These are phyloP conservation scores for Anoura caudifer DNA, from an alignment of 2,113 vertebrate genomes.

Conservation along the genomic window DNA sequence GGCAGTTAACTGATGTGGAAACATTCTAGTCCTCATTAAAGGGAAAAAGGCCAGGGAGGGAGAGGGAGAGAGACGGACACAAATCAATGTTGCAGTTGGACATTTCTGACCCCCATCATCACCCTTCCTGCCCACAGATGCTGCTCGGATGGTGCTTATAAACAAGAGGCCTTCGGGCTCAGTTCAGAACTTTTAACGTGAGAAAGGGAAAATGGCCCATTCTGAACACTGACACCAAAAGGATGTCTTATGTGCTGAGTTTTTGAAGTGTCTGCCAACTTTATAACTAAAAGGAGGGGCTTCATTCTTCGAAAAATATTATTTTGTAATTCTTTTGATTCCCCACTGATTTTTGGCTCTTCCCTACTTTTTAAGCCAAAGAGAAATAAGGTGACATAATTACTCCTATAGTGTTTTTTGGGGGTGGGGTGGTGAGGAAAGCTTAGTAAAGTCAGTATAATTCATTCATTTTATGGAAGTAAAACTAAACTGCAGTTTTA, in stretches of 20 bases:
- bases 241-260: not conserved
- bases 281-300: not conserved
- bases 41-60: conserved; percentile 52
- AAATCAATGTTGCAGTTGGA: conserved; percentile 36
- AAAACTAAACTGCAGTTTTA: not conserved
- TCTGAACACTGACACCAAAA: not conserved
- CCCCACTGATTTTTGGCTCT: not conserved
- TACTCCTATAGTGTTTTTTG: not conserved
- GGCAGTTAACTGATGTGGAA: conserved; percentile 81
- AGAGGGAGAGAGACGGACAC: conserved; percentile 4
- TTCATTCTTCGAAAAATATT: not conserved
- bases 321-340: not conserved
- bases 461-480: not conserved
- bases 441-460: conserved; percentile 18
- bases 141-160: not conserved
- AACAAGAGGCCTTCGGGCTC: not conserved
- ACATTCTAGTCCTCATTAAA: conserved; percentile 75
- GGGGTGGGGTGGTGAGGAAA: not conserved
- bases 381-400: not conserved
- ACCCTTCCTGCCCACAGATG: not conserved
- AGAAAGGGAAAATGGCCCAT: not conserved
- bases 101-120: conserved; percentile 31
- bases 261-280: conserved; percentile 29
- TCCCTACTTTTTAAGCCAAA: not conserved
- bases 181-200: conserved; percentile 38